phyloP scores from a whole-genome alignment of 2,797 vertebrate genomes.

The Hybognathus amarus region DNA sequence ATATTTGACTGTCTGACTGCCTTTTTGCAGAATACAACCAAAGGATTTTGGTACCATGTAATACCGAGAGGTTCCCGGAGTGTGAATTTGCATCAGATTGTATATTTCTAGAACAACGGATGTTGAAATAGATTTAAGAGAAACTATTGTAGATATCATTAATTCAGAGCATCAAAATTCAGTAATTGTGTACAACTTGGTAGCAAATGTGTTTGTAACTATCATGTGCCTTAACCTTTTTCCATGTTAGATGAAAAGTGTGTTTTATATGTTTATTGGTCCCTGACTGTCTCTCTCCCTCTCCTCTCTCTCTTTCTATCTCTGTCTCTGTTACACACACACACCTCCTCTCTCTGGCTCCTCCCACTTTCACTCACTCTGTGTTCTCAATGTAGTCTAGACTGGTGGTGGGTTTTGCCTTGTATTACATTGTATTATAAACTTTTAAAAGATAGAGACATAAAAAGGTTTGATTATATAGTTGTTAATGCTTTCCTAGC shows the following conservation, averaged over 20 bases:
- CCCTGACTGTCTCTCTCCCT: constrained; percentile 63
- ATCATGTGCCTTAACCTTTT: constrained; percentile 99
- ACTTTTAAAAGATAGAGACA: constrained; percentile 79
- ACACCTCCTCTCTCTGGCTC: constrained; percentile 60
- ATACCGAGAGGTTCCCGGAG: constrained; percentile 43
- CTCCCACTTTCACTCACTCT: constrained; percentile 63
- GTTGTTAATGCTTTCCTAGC: constrained; percentile 86
- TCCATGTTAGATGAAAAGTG: constrained; percentile 89
- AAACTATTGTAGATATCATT: constrained; percentile 79
- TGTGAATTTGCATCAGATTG: constrained; percentile 62
- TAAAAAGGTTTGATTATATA: constrained; percentile 81
- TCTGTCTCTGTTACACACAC: constrained; percentile 51
- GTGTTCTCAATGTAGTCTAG: constrained; percentile 81
- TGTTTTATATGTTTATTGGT: constrained; percentile 82
- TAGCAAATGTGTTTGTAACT: constrained; percentile 96
- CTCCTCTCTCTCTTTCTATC: constrained; percentile 64
- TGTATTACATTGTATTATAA: constrained; percentile 93
- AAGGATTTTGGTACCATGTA: constrained; percentile 72
- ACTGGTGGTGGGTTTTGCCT: constrained; percentile 87
- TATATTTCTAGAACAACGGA: constrained; percentile 67
- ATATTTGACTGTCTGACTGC: constrained; percentile 69
- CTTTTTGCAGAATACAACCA: constrained; percentile 74
- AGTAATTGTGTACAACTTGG: constrained; percentile 83
- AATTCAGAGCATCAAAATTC: constrained; percentile 77
- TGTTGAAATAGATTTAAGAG: constrained; percentile 66